A percentile compares a stretch with the other conserved stretches of the same genome.
Conservation (phyloP, 1,140 invertebrate genomes). For the Zaprionus davidi region DNA sequence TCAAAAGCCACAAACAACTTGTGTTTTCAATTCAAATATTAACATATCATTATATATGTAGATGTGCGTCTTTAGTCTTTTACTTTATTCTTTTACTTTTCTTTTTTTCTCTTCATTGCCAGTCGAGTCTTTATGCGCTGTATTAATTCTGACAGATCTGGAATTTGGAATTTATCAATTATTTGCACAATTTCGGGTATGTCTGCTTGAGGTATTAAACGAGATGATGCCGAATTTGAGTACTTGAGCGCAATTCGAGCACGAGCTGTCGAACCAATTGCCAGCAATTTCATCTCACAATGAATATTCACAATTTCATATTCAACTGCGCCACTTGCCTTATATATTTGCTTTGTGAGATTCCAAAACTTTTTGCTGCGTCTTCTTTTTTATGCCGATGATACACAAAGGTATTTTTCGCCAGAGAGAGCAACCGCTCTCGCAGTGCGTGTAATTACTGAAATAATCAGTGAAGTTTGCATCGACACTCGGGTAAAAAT, state of each 20-base stretch:
- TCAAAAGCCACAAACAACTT: constrained; percentile 53
- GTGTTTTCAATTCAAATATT: constrained; percentile 69
- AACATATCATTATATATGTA: constrained; percentile 57
- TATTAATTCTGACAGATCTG: constrained; percentile 23
- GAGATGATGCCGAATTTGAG: background rate
- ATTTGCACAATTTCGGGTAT: constrained; percentile 44
- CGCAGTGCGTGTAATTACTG: background rate
- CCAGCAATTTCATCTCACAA: constrained; percentile 3
- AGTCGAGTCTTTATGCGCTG: constrained; percentile 17
- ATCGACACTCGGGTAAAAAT: background rate
- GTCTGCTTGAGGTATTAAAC: background rate
- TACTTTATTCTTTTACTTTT: constrained; percentile 7
- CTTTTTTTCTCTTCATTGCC: constrained; percentile 22
- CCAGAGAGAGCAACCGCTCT: background rate
- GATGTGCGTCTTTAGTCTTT: constrained; percentile 8
- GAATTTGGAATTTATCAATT: constrained; percentile 21
- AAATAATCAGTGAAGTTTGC: background rate
- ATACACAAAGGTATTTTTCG: background rate
- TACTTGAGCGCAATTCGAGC: constrained; percentile 12
- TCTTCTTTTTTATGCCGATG: background rate
- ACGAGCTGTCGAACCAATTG: background rate
- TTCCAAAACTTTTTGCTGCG: background rate
- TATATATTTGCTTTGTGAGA: background rate
- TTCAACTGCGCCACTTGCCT: constrained; percentile 25
- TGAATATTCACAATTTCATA: constrained; percentile 16